Percentiles rank a stretch among this genome's conserved stretches.
These are phyloP conservation scores for Macquaria australasica DNA, from an alignment of 2,113 vertebrate genomes.

Conservation along the genomic window DNA sequence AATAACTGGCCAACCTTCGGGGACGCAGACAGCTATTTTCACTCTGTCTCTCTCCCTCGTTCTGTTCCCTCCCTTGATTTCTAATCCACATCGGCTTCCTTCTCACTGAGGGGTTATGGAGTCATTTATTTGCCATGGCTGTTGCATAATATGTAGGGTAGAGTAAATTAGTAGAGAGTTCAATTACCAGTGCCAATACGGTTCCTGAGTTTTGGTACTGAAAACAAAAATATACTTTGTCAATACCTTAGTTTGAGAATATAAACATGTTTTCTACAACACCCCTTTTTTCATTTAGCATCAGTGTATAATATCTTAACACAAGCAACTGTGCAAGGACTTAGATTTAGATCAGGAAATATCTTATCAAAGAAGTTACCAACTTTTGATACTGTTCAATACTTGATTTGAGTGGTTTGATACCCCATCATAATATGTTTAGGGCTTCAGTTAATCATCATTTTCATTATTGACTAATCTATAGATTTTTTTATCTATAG, in stretches of 20 bases:
- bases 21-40: conserved; percentile 81
- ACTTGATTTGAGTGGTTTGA: neutral
- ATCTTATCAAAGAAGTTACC: neutral
- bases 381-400: neutral
- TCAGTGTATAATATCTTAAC: neutral
- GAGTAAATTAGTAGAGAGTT: neutral
- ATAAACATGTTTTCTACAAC: neutral
- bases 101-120: conserved; percentile 41
- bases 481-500: neutral
- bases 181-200: neutral
- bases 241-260: neutral
- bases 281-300: neutral
- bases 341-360: neutral
- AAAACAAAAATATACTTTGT: neutral
- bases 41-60: conserved; percentile 70
- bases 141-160: conserved; percentile 37
- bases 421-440: neutral
- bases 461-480: neutral
- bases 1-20: conserved; percentile 78
- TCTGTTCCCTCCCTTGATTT: conserved; percentile 64
- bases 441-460: neutral
- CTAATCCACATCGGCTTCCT: conserved; percentile 56
- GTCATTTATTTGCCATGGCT: conserved; percentile 1
- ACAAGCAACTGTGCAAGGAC: neutral
- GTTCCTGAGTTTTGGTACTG: neutral